These are phyloP conservation scores for Caenorhabditis panamensis DNA, from an alignment of 2,888 invertebrate species.

Conservation along the genomic window DNA sequence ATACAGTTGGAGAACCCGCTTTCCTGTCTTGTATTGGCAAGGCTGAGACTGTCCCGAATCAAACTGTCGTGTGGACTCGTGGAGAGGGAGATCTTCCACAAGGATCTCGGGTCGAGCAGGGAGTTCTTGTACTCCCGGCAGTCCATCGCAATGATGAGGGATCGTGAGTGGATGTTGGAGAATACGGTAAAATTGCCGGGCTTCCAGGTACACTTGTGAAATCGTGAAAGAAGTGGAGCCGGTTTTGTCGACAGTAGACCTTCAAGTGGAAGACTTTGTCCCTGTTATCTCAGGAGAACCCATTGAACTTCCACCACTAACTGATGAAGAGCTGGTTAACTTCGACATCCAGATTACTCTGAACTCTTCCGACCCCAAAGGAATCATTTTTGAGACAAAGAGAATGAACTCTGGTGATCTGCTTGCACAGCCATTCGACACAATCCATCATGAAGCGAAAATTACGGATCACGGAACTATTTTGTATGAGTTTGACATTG, in stretches of 20 bases:
- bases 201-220: constrained; percentile 63
- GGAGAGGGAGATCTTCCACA: constrained; percentile 56
- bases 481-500: constrained; percentile 74
- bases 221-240: constrained; percentile 58
- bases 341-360: constrained; percentile 71
- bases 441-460: constrained; percentile 55
- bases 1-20: constrained; percentile 58
- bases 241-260: constrained; percentile 60
- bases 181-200: neutral
- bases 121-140: constrained; percentile 64
- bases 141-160: constrained; percentile 66
- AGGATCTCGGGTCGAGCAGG: constrained; percentile 58
- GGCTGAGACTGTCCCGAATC: constrained; percentile 19
- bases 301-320: constrained; percentile 73
- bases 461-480: constrained; percentile 68
- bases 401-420: constrained; percentile 45
- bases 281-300: constrained; percentile 73
- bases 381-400: constrained; percentile 55
- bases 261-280: constrained; percentile 76
- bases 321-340: constrained; percentile 67
- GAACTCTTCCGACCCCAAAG: constrained; percentile 65
- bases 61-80: constrained; percentile 42
- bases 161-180: constrained; percentile 42
- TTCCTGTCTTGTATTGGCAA: constrained; percentile 49
- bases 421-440: constrained; percentile 33